Base-by-base conservation (phyloP, 1,140 invertebrate species). In the Heliconius nattereri region DNA sequence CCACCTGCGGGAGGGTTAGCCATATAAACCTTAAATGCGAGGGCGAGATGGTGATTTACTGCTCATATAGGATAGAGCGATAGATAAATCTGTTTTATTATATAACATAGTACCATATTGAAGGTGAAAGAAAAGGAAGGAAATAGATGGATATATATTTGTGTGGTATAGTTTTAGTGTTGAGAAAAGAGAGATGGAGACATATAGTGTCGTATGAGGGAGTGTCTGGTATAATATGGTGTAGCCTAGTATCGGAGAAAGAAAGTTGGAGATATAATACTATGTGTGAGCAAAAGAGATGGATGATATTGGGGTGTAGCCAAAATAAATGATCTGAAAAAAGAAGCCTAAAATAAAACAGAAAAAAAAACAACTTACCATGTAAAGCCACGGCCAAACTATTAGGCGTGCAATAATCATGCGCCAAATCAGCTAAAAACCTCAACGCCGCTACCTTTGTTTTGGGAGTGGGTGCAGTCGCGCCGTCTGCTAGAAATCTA, bases 401-500 rank as follows among this genome's bases (percentile, higher is more conserved):
- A 74, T 90, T 91, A 54, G 94, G 93, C 52, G 95, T 94, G 88
- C 95, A 95, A 86, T 95, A 95, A 72, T 94, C 91, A 80, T 94
- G 93, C 82, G 96, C 96, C 29, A 98, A 94, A 84, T 97, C 96
- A 1, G 96, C 96, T 29, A 98, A 95, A 91, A 97, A 98, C 60
- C 95, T 96, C 32, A 98, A 91, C 60, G 96, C 97, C 35, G 97
- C 96, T 78, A 97, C 95, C 91, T 97, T 97, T 37, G 98, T 98
- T 90, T 97, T 98, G 0, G 96, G 95, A 86, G 98, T 98, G 3
- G 98, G 98, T 19, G 98, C 98, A 91, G 99, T 98, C 11, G 98
- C 98, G 19, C 97, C 96, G 94, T 99, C 98, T 71, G 97, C 97
- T 23, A 99, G 94, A 94, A 98, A 98, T 90, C 97, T 95, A 80